Base-by-base conservation (phyloP, 2,888 invertebrate species). In the Agonopterix heracliana region DNA sequence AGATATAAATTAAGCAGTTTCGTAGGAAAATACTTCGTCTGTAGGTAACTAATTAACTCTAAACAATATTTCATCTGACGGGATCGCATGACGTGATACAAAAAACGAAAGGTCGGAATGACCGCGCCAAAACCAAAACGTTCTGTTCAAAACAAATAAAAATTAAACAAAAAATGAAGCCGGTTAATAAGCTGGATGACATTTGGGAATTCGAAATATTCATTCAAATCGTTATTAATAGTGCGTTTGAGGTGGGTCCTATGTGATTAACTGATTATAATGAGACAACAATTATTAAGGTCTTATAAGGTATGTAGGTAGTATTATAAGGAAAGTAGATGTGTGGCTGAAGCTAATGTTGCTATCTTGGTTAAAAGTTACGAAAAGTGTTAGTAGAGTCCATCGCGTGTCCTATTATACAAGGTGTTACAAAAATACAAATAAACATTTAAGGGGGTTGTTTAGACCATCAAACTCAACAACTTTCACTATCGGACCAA, bases 161-260 rank as follows among this genome's bases (percentile, higher is more conserved):
- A 83, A 61, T 68, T 66, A 73, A 81, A 84, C 81, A 87, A 87
- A 85, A 86, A 88, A 84, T 82, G 79, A 81, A 74, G 81, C 66
- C 82, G 73, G 86, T 87, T 88, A 88, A 87, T 88, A 86, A 88
- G 86, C 84, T 84, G 84, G 84, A 87, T 87, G 87, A 87, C 87
- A 87, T 86, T 87, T 84, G 73, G 81, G 87, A 86, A 88, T 86
- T 87, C 78, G 74, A 86, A 85, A 86, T 74, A 88, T 85, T 73
- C 81, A 78, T 81, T 79, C 79, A 75, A 81, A 80, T 71, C 74
- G 82, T 84, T 80, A 86, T 85, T 87, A 86, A 88, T 83, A 78
- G 78, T 78, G 76, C 74, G 73, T 75, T 74, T 76, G 78, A 76
- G 80, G 74, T 75, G 73, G 76, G 73, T 71, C 70, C 68, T 66